phyloP scores from a whole-genome alignment of 2,888 invertebrate species.

The Tortricodes alternella region DNA sequence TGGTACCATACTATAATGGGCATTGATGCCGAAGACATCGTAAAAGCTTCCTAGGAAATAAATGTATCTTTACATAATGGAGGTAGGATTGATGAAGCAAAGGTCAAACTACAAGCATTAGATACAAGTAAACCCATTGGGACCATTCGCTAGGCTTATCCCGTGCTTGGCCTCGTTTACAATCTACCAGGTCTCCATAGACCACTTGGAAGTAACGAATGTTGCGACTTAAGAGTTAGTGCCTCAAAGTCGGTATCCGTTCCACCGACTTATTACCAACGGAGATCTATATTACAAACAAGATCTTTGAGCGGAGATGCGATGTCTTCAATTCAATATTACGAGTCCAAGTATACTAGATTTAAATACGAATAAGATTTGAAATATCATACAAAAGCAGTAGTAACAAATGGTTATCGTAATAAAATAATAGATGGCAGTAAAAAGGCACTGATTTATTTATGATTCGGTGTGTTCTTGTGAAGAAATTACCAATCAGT shows the following conservation, averaged over 20 bases:
- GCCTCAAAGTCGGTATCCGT: background rate
- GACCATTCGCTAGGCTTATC: slow-evolving; percentile 4
- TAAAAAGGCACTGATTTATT: too few species aligned
- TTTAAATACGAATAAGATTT: background rate
- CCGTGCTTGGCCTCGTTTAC: slow-evolving; percentile 21
- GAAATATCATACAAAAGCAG: too few species aligned
- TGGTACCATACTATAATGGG: background rate
- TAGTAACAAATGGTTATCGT: too few species aligned
- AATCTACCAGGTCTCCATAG: slow-evolving; percentile 15
- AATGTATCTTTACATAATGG: too few species aligned
- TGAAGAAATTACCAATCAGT: too few species aligned
- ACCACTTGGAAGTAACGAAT: slow-evolving; percentile 26
- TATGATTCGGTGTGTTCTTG: too few species aligned
- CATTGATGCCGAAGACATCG: background rate
- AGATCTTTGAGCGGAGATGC: background rate
- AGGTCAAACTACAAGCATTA: too few species aligned
- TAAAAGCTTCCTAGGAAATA: background rate
- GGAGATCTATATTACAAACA: background rate
- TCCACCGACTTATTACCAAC: background rate
- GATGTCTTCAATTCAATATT: background rate
- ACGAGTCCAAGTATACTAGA: too few species aligned
- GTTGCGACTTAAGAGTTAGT: slow-evolving; percentile 13
- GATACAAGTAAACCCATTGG: background rate
- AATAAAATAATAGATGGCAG: too few species aligned
- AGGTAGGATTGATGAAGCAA: too few species aligned